Conservation (phyloP, 2,888 invertebrate genomes). For the Koerneria pararmatus region DNA sequence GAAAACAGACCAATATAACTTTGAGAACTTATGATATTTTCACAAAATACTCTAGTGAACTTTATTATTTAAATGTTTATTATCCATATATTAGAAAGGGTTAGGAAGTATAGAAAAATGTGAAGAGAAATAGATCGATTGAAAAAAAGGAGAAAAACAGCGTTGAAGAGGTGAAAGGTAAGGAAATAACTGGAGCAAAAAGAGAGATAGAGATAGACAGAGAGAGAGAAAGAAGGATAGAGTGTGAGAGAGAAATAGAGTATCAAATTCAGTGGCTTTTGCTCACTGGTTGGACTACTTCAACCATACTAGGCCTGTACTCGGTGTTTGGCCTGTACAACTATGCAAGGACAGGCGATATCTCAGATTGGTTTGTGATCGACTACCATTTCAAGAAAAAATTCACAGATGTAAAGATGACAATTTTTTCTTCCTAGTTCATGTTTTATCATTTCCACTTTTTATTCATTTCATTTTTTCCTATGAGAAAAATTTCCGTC, state of each 20-base stretch:
- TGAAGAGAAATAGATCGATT: too few species aligned
- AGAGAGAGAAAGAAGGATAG: too few species aligned
- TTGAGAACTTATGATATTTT: not conserved
- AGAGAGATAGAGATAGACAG: too few species aligned
- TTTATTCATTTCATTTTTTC: not conserved
- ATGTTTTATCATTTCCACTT: not conserved
- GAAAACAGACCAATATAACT: constrained; percentile 33
- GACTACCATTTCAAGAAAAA: too few species aligned
- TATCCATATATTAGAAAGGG: too few species aligned
- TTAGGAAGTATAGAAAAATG: too few species aligned
- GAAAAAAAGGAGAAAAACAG: not conserved
- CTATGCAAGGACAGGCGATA: constrained; percentile 56
- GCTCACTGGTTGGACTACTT: constrained; percentile 29
- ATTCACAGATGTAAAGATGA: too few species aligned
- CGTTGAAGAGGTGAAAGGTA: not conserved
- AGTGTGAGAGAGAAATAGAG: not conserved
- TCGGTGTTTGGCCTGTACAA: constrained; percentile 56
- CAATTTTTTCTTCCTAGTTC: too few species aligned
- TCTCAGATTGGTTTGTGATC: constrained; percentile 41
- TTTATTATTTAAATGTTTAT: too few species aligned
- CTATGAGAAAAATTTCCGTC: too few species aligned
- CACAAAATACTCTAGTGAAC: not conserved
- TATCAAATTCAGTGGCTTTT: constrained; percentile 28
- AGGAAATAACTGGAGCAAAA: not conserved
- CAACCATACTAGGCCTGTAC: constrained; percentile 43